Conservation (phyloP, 2,888 invertebrate species). For the Smittia sp. region DNA sequence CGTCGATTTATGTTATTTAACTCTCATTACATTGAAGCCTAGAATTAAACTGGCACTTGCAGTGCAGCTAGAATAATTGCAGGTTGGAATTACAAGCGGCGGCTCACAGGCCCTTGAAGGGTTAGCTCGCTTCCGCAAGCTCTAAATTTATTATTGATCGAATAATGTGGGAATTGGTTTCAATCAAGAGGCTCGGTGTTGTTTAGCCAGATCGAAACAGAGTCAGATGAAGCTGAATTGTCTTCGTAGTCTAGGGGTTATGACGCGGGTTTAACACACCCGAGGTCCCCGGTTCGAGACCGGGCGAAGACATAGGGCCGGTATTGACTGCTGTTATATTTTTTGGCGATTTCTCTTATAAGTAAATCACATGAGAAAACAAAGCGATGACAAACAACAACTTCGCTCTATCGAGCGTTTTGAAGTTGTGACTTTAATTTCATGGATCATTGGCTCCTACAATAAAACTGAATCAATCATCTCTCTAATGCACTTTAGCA, state of each 20-base stretch:
- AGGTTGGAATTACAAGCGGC: background rate
- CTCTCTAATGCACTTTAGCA: background rate
- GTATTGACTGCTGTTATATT: too few species aligned
- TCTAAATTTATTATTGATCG: too few species aligned
- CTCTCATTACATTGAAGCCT: background rate
- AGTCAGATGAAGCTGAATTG: slow-evolving; percentile 37
- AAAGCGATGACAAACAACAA: background rate
- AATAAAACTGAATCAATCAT: slow-evolving; percentile 11
- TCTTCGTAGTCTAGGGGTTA: slow-evolving; percentile 53
- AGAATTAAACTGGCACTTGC: background rate
- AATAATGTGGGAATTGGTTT: too few species aligned
- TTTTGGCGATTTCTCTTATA: too few species aligned
- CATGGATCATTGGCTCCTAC: slow-evolving; percentile 3
- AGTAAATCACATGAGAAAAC: background rate
- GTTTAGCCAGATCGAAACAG: too few species aligned
- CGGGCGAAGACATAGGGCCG: slow-evolving; percentile 52
- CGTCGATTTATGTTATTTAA: background rate
- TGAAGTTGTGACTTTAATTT: background rate
- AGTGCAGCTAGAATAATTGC: background rate
- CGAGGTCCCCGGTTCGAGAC: slow-evolving; percentile 53
- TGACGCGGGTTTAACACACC: slow-evolving; percentile 52
- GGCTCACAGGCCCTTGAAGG: too few species aligned
- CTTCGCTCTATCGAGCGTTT: too few species aligned
- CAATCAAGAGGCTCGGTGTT: too few species aligned
- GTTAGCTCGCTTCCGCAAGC: too few species aligned